Conservation (phyloP, 2,888 invertebrate genomes). For the Crocallis elinguaria region DNA sequence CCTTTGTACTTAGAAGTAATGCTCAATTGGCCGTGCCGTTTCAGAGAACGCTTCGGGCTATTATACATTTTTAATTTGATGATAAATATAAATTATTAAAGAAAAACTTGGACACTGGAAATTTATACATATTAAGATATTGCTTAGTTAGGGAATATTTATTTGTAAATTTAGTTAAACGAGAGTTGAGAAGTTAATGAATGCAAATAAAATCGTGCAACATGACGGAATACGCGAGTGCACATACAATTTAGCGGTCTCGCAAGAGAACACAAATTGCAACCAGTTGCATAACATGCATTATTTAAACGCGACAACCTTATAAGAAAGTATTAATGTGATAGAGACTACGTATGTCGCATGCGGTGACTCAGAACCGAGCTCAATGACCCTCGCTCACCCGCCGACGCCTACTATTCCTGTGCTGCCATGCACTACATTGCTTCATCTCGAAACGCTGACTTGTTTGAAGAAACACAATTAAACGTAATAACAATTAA, state of each 20-base stretch:
- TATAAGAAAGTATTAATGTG: constrained; percentile 82
- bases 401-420: constrained; percentile 75
- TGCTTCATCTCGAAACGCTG: constrained; percentile 60
- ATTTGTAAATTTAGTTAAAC: not conserved
- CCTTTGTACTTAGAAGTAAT: constrained; percentile 42
- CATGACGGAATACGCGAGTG: constrained; percentile 40
- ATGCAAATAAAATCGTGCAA: constrained; percentile 27
- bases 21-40: constrained; percentile 10
- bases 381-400: constrained; percentile 73
- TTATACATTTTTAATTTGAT: too few relatives aligned
- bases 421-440: constrained; percentile 64
- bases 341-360: constrained; percentile 76
- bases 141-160: not conserved
- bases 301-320: constrained; percentile 81
- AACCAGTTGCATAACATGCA: constrained; percentile 81
- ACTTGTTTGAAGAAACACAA: constrained; percentile 47
- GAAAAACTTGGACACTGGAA: too few relatives aligned
- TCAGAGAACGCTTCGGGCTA: constrained; percentile 1
- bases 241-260: constrained; percentile 52
- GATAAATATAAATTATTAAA: too few relatives aligned
- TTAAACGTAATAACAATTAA: constrained; percentile 45
- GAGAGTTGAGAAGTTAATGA: not conserved
- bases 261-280: constrained; percentile 72
- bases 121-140: too few relatives aligned
- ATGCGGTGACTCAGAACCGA: constrained; percentile 71